Conservation (phyloP, 2,888 invertebrate genomes). For the Oscheius sp. region DNA sequence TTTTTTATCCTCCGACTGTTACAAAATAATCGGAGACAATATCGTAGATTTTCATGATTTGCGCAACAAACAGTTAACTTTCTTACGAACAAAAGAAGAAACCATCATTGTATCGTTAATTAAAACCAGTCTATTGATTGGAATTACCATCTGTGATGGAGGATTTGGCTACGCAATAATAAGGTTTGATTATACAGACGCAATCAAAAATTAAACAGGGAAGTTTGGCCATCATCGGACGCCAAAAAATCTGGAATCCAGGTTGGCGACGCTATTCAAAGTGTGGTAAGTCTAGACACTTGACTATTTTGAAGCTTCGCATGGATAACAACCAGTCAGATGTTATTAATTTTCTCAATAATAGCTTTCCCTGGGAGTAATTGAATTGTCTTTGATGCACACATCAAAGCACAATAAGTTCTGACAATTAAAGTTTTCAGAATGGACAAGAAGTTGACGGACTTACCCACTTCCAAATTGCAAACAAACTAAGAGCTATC, state of each 20-base stretch:
- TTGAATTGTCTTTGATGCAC: background rate
- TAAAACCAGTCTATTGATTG: constrained; percentile 17
- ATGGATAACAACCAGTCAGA: background rate
- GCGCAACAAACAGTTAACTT: background rate
- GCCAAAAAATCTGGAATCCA: constrained; percentile 13
- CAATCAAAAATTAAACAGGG: too few species aligned
- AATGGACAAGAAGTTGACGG: background rate
- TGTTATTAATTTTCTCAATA: background rate
- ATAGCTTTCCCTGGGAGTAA: background rate
- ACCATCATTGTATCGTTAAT: constrained; percentile 2
- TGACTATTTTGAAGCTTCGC: background rate
- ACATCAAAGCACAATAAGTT: background rate
- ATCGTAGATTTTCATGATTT: background rate
- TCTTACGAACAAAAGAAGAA: constrained; percentile 2
- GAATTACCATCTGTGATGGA: constrained; percentile 26
- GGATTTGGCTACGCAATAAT: constrained; percentile 21
- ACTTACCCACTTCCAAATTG: constrained; percentile 3
- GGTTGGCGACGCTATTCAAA: constrained; percentile 20
- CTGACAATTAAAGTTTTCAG: background rate
- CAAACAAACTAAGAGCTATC: background rate
- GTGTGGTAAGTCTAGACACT: constrained; percentile 7
- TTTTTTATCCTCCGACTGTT: constrained; percentile 13
- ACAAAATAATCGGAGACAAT: background rate
- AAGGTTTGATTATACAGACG: too few species aligned
- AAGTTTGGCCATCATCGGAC: constrained; percentile 6